A percentile compares a stretch with the other conserved stretches of the same genome.
Conservation (phyloP, 2,888 invertebrate species). For the Hypselothyrea guttata region DNA sequence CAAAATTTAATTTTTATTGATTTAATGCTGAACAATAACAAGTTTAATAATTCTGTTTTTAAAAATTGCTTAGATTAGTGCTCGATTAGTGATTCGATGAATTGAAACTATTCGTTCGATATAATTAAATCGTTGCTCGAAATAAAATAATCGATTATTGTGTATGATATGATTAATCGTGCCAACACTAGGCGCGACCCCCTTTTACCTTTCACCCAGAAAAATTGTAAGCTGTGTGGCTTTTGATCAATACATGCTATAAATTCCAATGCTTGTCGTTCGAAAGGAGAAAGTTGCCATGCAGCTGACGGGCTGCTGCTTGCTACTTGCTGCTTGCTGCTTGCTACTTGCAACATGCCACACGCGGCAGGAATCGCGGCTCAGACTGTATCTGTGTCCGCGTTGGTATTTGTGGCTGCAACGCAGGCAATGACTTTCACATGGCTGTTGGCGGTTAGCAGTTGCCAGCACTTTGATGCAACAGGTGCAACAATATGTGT, state of each 20-base stretch:
- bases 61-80: no score
- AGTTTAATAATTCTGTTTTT: no score
- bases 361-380: constrained; percentile 35
- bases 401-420: no score
- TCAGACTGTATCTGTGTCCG: background rate
- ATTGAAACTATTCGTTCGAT: no score
- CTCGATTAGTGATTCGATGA: no score
- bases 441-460: constrained; percentile 18
- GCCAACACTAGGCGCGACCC: no score
- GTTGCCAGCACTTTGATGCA: constrained; percentile 25
- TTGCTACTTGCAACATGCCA: constrained; percentile 4
- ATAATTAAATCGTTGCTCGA: no score
- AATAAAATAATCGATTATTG: no score
- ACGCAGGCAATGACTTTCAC: constrained; percentile 49
- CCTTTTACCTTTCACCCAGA: constrained; percentile 50
- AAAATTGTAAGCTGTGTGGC: background rate
- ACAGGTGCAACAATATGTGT: constrained; percentile 35
- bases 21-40: no score
- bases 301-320: constrained; percentile 7
- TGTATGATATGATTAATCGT: no score
- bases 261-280: constrained; percentile 39
- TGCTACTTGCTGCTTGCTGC: constrained; percentile 5
- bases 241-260: constrained; percentile 37
- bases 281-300: constrained; percentile 59
- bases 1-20: constrained; percentile 21